Evolutionary conservation across 37 sponge, comb jelly and placozoan genomes (phyloP).

Genomic region (Hexactinellida sp.): DNA sequence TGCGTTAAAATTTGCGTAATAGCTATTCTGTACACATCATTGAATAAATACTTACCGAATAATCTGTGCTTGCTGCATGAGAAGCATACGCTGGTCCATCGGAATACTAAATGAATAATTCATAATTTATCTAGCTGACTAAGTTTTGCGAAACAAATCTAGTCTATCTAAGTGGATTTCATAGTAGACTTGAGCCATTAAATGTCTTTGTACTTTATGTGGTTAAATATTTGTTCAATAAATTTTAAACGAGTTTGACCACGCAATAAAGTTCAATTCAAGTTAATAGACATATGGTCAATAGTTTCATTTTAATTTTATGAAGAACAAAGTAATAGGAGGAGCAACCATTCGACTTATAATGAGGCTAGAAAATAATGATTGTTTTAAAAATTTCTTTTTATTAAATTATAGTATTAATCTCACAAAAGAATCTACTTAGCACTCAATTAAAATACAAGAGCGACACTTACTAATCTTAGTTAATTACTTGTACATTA

Average conservation of each 20-base stretch:
- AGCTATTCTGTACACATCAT: not conserved
- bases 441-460: too few relatives aligned
- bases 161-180: too few relatives aligned
- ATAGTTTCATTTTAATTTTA: not conserved
- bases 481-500: too few relatives aligned
- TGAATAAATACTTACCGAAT: not conserved
- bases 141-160: too few relatives aligned
- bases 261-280: not conserved
- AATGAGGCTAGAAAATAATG: too few relatives aligned
- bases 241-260: not conserved
- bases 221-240: not conserved
- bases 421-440: too few relatives aligned
- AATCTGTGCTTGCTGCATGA: not conserved
- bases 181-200: too few relatives aligned
- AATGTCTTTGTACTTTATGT: too few relatives aligned
- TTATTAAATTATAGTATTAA: too few relatives aligned
- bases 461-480: too few relatives aligned
- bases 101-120: not conserved
- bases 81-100: not conserved
- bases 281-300: not conserved
- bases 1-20: not conserved
- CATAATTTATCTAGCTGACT: too few relatives aligned
- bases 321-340: not conserved
- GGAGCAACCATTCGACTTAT: not conserved
- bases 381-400: too few relatives aligned